Conservation (phyloP, 2,888 invertebrate genomes). For the Drosophila demipolita region DNA sequence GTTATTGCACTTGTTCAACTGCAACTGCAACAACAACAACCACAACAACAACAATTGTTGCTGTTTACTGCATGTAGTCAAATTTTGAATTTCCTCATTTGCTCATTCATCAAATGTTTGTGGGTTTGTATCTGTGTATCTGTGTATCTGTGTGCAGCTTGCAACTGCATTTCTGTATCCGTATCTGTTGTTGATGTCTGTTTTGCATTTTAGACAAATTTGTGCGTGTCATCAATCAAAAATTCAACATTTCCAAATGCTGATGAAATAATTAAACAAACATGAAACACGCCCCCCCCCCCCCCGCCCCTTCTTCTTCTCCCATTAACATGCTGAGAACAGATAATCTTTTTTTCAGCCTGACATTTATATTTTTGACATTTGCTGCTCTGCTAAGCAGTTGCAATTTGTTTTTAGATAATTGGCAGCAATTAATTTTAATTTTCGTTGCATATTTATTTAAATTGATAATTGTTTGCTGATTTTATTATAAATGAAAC, state of each 20-base stretch:
- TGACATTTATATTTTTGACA: slow-evolving; percentile 5
- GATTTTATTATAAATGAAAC: background rate
- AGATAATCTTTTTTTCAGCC: slow-evolving; percentile 16
- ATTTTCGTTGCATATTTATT: background rate
- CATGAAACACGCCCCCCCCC: slow-evolving; percentile 40
- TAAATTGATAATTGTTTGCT: background rate
- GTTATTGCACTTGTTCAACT: slow-evolving; percentile 60
- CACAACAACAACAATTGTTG: background rate
- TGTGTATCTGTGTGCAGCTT: background rate
- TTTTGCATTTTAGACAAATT: slow-evolving; percentile 68
- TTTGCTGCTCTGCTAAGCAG: slow-evolving; percentile 16
- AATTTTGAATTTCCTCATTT: slow-evolving; percentile 39
- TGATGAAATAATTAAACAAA: slow-evolving; percentile 67
- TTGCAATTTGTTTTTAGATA: background rate
- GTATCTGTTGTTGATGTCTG: slow-evolving; percentile 23
- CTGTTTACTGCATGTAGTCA: slow-evolving; percentile 36
- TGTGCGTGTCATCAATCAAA: slow-evolving; percentile 69
- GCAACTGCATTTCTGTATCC: too few relatives aligned
- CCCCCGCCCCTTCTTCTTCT: background rate
- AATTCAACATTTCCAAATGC: slow-evolving; percentile 45
- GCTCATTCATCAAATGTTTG: slow-evolving; percentile 52
- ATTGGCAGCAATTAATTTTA: background rate
- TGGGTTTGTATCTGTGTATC: slow-evolving; percentile 19
- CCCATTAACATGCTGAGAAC: slow-evolving; percentile 20
- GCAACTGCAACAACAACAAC: slow-evolving; percentile 1